phyloP scores from a whole-genome alignment of 2,888 invertebrate genomes.

The Zygogramma bicolorata region DNA sequence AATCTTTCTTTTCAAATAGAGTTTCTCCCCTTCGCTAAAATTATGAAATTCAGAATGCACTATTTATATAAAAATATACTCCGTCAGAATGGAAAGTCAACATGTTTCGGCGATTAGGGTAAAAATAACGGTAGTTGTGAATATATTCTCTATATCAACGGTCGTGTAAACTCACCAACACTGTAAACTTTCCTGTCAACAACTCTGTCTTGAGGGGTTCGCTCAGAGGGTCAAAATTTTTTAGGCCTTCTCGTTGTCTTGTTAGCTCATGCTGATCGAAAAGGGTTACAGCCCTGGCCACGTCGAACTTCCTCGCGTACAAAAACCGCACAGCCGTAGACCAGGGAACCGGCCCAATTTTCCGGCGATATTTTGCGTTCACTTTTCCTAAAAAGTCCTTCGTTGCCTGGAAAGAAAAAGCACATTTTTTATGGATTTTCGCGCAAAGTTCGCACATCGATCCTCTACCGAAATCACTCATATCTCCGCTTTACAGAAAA shows the following conservation, averaged over 20 bases:
- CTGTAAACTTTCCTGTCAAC: slow-evolving; percentile 94
- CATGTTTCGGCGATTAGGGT: too few species aligned
- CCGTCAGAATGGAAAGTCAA: too few species aligned
- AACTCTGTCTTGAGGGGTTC: slow-evolving; percentile 90
- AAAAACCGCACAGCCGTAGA: slow-evolving; percentile 94
- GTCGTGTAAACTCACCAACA: slow-evolving; percentile 77
- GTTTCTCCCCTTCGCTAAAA: too few species aligned
- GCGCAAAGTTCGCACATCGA: neutral
- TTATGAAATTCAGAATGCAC: too few species aligned
- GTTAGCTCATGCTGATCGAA: slow-evolving; percentile 94
- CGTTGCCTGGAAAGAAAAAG: slow-evolving; percentile 75
- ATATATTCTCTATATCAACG: neutral
- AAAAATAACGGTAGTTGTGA: too few species aligned
- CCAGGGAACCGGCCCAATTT: slow-evolving; percentile 76
- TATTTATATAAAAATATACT: too few species aligned
- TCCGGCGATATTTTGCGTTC: slow-evolving; percentile 72
- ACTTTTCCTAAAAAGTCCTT: slow-evolving; percentile 85
- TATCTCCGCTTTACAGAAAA: neutral
- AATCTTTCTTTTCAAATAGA: too few species aligned
- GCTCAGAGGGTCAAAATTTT: slow-evolving; percentile 83
- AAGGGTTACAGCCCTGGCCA: slow-evolving; percentile 88
- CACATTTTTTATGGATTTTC: neutral
- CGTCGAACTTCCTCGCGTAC: slow-evolving; percentile 94
- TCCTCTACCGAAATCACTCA: neutral
- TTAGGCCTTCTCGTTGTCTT: slow-evolving; percentile 87